A percentile compares a stretch with the other conserved stretches of the same genome.
phyloP scores from a whole-genome alignment of 1,140 invertebrate species.

The Drosophila prosaltans region DNA sequence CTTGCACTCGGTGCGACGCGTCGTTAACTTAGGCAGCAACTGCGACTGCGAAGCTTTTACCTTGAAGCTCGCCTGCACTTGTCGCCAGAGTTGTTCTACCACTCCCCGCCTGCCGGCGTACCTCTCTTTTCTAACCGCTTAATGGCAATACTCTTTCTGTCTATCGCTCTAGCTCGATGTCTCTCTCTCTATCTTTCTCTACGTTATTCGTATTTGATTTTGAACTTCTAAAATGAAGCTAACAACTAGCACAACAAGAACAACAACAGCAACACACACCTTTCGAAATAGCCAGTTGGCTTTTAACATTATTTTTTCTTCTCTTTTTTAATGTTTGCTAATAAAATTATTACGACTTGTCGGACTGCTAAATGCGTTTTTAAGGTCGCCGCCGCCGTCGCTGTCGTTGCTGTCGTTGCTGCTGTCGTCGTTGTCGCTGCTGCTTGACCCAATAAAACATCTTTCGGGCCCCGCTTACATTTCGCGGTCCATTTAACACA shows the following conservation, averaged over 20 bases:
- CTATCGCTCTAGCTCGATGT: not conserved
- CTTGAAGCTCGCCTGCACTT: constrained; percentile 76
- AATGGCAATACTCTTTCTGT: not conserved
- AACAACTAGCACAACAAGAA: constrained; percentile 29
- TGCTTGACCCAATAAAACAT: constrained; percentile 72
- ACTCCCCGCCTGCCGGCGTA: not conserved
- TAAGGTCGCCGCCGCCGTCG: constrained; percentile 55
- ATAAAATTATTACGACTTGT: constrained; percentile 78
- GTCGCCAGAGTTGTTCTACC: constrained; percentile 37
- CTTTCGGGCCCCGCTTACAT: constrained; percentile 61
- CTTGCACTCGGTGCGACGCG: constrained; percentile 60
- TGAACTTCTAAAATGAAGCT: constrained; percentile 71
- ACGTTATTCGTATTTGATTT: constrained; percentile 42
- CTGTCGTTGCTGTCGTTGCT: not conserved
- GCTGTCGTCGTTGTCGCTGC: constrained; percentile 17
- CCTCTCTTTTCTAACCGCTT: not conserved
- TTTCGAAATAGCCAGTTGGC: constrained; percentile 62
- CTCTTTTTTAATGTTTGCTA: constrained; percentile 69
- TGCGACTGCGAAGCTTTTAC: constrained; percentile 51
- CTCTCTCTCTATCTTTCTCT: not conserved
- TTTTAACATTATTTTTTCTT: constrained; percentile 41
- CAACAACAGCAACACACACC: constrained; percentile 30
- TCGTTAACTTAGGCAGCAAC: constrained; percentile 29
- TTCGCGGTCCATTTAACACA: constrained; percentile 71
- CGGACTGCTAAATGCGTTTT: constrained; percentile 74